These are phyloP conservation scores for Gymnobelideus leadbeateri DNA, from an alignment of 2,113 vertebrate species.

Conservation along the genomic window DNA sequence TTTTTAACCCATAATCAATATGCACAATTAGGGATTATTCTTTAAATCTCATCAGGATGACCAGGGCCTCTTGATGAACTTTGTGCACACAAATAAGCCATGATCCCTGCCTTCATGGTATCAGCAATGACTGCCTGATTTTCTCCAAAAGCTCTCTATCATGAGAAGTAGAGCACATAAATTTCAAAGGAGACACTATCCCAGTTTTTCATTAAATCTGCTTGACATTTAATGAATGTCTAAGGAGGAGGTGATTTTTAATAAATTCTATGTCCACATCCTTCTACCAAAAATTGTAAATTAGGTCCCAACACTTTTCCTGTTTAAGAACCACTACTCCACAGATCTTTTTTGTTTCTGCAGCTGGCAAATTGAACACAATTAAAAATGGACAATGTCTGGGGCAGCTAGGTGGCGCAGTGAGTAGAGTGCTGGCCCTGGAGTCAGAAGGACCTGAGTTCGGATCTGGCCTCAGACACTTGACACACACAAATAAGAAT, in stretches of 20 bases:
- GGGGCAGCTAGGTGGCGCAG: too few species aligned
- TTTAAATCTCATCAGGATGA: not conserved
- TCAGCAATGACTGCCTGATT: not conserved
- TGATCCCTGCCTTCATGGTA: not conserved
- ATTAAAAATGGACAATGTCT: not conserved
- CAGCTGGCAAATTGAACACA: not conserved
- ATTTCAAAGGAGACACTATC: not conserved
- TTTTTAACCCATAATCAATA: not conserved
- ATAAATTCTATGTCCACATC: too few species aligned
- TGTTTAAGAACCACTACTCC: not conserved
- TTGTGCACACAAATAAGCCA: not conserved
- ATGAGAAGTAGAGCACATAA: not conserved
- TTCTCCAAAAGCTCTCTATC: not conserved
- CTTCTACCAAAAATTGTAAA: not conserved
- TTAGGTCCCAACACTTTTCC: not conserved
- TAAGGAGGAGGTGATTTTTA: too few species aligned
- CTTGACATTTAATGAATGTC: not conserved
- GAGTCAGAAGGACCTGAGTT: too few species aligned
- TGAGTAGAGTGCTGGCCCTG: too few species aligned
- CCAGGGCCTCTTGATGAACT: not conserved
- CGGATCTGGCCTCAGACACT: too few species aligned
- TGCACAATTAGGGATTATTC: not conserved
- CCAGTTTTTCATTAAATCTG: not conserved
- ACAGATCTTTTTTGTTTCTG: not conserved
- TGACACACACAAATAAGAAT: too few species aligned